Conservation (phyloP, 2,888 invertebrate species). For the Plusia festucae region DNA sequence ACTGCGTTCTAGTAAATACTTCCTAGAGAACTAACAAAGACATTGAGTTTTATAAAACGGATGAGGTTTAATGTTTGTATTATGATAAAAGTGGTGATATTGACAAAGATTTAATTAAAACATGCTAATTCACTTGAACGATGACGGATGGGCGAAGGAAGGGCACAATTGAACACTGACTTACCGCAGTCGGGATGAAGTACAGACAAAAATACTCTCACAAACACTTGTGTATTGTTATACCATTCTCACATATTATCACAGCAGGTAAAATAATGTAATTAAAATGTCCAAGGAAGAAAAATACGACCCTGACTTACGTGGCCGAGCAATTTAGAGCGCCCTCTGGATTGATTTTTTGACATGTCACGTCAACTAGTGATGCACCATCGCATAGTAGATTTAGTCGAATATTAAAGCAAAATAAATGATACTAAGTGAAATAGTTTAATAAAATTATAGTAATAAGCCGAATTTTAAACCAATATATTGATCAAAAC, state of each 20-base stretch:
- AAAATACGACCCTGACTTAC: constrained; percentile 89
- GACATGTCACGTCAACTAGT: constrained; percentile 75
- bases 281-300: constrained; percentile 79
- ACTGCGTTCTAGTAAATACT: constrained; percentile 51
- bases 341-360: constrained; percentile 86
- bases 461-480: no score
- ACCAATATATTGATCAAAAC: no score
- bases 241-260: constrained; percentile 83
- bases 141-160: constrained; percentile 79
- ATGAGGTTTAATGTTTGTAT: constrained; percentile 68
- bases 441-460: neutral
- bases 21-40: constrained; percentile 23
- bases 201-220: constrained; percentile 74
- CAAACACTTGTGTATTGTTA: constrained; percentile 73
- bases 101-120: constrained; percentile 78
- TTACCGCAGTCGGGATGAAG: constrained; percentile 74
- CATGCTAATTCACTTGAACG: constrained; percentile 82
- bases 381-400: constrained; percentile 6
- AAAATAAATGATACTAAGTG: neutral
- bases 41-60: constrained; percentile 23
- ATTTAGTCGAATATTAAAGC: constrained; percentile 13
- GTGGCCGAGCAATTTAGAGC: constrained; percentile 87
- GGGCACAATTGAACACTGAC: constrained; percentile 59
- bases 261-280: constrained; percentile 76
- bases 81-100: constrained; percentile 73